Evolutionary conservation across 2,113 vertebrate genomes (phyloP).

Genomic region (Cyanocitta stelleri): DNA sequence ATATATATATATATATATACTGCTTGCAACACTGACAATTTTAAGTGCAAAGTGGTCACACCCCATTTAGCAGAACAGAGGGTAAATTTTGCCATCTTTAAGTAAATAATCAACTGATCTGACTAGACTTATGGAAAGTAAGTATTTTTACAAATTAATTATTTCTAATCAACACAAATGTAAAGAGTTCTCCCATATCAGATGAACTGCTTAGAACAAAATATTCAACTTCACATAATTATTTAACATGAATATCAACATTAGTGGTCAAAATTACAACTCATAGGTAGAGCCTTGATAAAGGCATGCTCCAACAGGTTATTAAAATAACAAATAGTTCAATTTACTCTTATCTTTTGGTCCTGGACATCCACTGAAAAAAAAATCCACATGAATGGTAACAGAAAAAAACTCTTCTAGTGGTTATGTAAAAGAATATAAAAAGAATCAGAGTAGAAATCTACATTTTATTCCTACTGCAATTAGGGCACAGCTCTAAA

Average conservation of each 20-base stretch:
- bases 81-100: not conserved
- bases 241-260: not conserved
- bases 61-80: not conserved
- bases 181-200: not conserved
- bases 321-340: not conserved
- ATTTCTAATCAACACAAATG: not conserved
- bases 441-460: not conserved
- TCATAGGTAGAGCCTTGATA: not conserved
- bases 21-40: not conserved
- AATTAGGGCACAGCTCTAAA: not conserved
- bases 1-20: not conserved
- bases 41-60: not conserved
- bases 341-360: not conserved
- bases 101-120: not conserved
- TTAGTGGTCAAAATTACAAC: not conserved
- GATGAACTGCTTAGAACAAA: not conserved
- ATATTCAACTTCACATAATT: not conserved
- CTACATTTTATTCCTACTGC: not conserved
- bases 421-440: not conserved
- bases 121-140: not conserved
- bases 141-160: not conserved
- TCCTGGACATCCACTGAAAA: not conserved
- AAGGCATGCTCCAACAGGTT: conserved; percentile 48
- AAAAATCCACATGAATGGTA: not conserved
- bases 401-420: not conserved